Conservation (phyloP, 1,140 invertebrate species). For the Chymomyza costata region DNA sequence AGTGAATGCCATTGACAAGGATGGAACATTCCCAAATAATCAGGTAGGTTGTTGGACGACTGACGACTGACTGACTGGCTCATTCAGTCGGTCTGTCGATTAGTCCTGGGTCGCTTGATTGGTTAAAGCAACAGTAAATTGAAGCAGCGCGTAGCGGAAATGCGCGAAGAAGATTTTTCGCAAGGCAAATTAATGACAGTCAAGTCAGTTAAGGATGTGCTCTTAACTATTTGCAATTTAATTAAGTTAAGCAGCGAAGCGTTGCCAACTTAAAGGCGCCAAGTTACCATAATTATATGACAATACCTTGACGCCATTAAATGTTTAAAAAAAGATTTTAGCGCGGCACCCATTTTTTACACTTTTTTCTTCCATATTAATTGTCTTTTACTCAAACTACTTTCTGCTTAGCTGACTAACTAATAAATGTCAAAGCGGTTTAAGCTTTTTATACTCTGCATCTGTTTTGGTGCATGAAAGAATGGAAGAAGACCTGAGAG, state of each 20-base stretch:
- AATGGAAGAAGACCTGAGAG: no score
- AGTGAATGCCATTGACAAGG: constrained; percentile 96
- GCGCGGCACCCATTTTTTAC: constrained; percentile 30
- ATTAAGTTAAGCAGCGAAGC: no score
- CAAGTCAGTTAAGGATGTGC: no score
- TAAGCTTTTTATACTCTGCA: constrained; percentile 2
- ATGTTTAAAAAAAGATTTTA: no score
- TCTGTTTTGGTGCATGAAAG: no score
- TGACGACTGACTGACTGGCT: not conserved
- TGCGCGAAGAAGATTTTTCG: constrained; percentile 45
- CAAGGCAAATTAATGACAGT: constrained; percentile 52
- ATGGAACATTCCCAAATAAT: constrained; percentile 96
- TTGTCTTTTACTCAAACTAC: no score
- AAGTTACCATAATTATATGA: no score
- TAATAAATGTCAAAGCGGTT: constrained; percentile 72
- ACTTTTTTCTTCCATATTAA: constrained; percentile 16
- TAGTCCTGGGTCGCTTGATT: not conserved
- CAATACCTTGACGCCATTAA: no score
- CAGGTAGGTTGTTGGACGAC: constrained; percentile 79
- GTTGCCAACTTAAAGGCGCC: no score
- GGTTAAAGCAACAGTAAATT: no score
- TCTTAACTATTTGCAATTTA: no score
- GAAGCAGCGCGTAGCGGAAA: no score
- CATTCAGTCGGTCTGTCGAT: not conserved
- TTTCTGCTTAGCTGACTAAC: constrained; percentile 45